Evolutionary conservation across 2,113 vertebrate genomes (phyloP), one percentile per base, ranked within the genome.

Genomic region (Bos javanicus): DNA sequence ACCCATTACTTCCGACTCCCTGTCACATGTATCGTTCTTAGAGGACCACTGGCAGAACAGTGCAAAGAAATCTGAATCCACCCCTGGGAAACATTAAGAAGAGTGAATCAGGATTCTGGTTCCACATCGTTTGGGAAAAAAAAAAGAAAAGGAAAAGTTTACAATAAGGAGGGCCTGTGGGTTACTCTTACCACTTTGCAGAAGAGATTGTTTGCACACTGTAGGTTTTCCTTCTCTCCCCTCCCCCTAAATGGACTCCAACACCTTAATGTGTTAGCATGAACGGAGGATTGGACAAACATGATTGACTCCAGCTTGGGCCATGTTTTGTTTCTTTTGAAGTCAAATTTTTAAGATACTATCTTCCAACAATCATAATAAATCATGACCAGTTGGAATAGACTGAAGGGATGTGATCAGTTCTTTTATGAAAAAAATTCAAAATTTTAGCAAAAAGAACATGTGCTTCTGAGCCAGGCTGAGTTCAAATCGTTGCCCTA

Each of bases 11-110:
- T 84, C 96, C 87, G 43, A 85, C 93, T 95, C 90, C 97, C 96
- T 98, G 93, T 97, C 97, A 93, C 81, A 93, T 80, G 85, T 84
- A 71, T 87, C 78, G 33, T 92, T 98, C 92, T 96, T 98, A 71
- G 91, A 94, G 16, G 21, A 30, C 85, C 95, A 76, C 11, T 94
- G 88, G 85, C 84, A 96, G 91, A 87, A 83, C 6, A 85, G 62
- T 64, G 76, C 54, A 94, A 96, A 89, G 96, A 98, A 97, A 95
- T 97, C 87, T 97, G 94, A 98, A 96, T 97, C 85, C 59, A 56
- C 80, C 83, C 87, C 95, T 54, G 81, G 88, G 54, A 33, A 94
- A 90, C 86, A 86, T 43, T 74, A 96, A 13, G 85, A 91, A 97
- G 93, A 95, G 91, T 94, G 64, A 82, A 59, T 95, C 84, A 25